Evolutionary conservation across 2,888 invertebrate genomes (phyloP).

Genomic region (Ophioninae sp.): DNA sequence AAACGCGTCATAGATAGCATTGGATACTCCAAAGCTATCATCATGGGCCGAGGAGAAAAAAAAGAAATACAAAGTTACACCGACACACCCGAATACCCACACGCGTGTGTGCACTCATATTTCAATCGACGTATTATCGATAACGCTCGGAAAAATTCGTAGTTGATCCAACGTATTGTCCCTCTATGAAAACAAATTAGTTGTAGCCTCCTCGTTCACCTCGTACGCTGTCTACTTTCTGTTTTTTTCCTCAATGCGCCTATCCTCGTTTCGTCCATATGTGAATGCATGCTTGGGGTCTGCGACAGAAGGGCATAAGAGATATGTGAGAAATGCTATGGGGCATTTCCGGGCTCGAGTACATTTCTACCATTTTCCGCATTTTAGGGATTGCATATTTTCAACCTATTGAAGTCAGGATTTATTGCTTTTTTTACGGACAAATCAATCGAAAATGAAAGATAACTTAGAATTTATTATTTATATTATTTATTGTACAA

Average conservation of each 20-base stretch:
- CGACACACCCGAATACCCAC: no score
- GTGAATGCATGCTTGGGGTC: conserved; percentile 52
- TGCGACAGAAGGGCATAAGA: neutral
- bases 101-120: neutral
- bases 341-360: neutral
- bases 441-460: neutral
- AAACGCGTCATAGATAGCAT: conserved; percentile 29
- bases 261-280: conserved; percentile 12
- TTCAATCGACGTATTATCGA: neutral
- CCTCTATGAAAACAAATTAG: neutral
- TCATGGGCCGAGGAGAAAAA: conserved; percentile 7
- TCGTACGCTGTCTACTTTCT: neutral
- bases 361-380: neutral
- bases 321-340: neutral
- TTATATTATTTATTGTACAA: no score
- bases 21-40: conserved; percentile 9
- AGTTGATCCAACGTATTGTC: neutral
- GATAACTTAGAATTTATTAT: no score
- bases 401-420: neutral
- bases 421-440: neutral
- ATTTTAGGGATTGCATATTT: neutral
- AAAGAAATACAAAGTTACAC: neutral
- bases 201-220: neutral
- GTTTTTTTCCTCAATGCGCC: conserved; percentile 5
- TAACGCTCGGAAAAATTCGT: neutral